Evolutionary conservation across 2,888 invertebrate genomes (phyloP).

Genomic region (Mythimna impura): DNA sequence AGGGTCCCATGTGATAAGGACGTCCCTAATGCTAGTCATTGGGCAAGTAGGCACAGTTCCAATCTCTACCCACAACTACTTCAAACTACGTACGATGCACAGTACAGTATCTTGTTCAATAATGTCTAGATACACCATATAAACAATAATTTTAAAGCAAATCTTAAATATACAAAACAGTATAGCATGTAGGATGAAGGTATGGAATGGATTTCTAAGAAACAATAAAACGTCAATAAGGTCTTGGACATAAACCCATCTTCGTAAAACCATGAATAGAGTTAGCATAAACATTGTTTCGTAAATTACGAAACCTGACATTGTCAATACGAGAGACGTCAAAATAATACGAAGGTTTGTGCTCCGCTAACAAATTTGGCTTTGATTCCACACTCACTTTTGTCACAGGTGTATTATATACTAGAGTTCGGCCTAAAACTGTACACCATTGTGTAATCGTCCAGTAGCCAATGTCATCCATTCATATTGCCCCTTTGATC

Average conservation of each 20-base stretch:
- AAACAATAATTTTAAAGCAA: neutral
- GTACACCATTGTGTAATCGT: slow-evolving; percentile 52
- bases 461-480: slow-evolving; percentile 64
- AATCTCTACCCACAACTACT: slow-evolving; percentile 22
- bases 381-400: slow-evolving; percentile 69
- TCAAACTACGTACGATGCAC: neutral
- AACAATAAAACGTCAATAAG: slow-evolving; percentile 14
- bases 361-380: slow-evolving; percentile 74
- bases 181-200: neutral
- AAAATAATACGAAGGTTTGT: slow-evolving; percentile 70
- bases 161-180: too few species aligned
- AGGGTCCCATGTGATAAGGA: slow-evolving; percentile 43
- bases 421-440: slow-evolving; percentile 21
- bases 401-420: slow-evolving; percentile 41
- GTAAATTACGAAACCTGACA: slow-evolving; percentile 26
- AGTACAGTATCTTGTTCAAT: neutral
- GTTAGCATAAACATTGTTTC: slow-evolving; percentile 45
- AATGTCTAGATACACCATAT: neutral
- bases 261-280: slow-evolving; percentile 43
- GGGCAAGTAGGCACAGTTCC: slow-evolving; percentile 46
- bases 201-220: neutral
- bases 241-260: slow-evolving; percentile 17
- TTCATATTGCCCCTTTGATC: slow-evolving; percentile 62
- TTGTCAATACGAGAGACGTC: slow-evolving; percentile 37
- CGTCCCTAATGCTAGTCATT: slow-evolving; percentile 19